Evolutionary conservation across 2,797 vertebrate genomes (phyloP), one percentile per base, ranked within the genome.

Genomic region (Austrolebias charrua): DNA sequence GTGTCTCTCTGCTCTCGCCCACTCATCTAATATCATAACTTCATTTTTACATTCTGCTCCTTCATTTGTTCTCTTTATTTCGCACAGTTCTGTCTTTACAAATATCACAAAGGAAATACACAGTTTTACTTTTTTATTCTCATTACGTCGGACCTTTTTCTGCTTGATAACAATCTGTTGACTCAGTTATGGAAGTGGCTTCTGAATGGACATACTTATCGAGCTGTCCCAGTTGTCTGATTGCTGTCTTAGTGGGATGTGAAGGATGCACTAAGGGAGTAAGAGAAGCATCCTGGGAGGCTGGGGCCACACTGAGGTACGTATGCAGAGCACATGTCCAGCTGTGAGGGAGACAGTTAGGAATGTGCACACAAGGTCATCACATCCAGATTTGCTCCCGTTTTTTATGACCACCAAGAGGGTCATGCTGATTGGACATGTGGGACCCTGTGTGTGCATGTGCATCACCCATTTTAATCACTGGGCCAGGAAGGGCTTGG

Each of bases 331-430:
- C 65, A 57, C 76, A 85, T 78, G 77, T 63, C 52, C n/a, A 14
- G 48, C 63, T 74, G 66, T 9, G n/a, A 35, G 81, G 78, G 82
- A 76, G 53, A 69, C 5, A 13, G 31, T 33, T 48, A 71, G 70
- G 82, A 91, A 89, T 87, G 77, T 68, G 73, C 49, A 68, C 81
- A 78, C 46, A 2, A 63, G 65, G 78, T 85, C 83, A 69, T 76
- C 73, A 63, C 2, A 55, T 75, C 45, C 53, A 45, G 51, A 56
- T 76, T 54, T 66, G 40, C 62, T 62, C 49, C 69, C 0, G 18
- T 60, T 55, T 67, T n/a, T 79, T 60, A 80, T 33, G 55, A 38
- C 62, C 82, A 63, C 58, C 55, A 18, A 50, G 79, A 58, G 70
- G 71, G 50, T 80, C 46, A 2, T 12, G 16, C 19, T 53, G 31